Conservation (phyloP, 2,888 invertebrate species). For the Tetropium fuscum region DNA sequence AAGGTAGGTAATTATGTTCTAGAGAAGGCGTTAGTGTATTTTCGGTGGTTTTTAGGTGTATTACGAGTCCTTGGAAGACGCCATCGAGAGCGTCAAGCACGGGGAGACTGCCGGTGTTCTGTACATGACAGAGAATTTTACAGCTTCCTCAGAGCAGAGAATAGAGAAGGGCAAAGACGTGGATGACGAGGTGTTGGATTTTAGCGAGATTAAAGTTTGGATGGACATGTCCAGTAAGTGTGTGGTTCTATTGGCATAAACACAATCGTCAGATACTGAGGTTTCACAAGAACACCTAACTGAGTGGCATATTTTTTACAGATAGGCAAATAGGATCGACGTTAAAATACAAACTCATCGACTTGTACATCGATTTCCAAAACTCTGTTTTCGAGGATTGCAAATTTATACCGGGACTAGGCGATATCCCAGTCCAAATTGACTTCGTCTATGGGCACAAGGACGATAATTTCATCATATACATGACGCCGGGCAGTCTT, state of each 20-base stretch:
- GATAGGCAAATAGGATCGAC: constrained; percentile 87
- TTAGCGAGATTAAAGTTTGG: constrained; percentile 76
- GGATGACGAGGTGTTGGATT: constrained; percentile 68
- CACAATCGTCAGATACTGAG: too few relatives aligned
- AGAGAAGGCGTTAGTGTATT: background rate
- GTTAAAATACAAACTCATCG: constrained; percentile 76
- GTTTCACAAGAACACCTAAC: too few relatives aligned
- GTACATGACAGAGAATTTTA: constrained; percentile 79
- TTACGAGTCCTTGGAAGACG: constrained; percentile 69
- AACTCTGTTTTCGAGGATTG: constrained; percentile 74
- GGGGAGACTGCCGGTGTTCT: constrained; percentile 75
- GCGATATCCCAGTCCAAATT: constrained; percentile 69
- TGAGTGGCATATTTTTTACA: constrained; percentile 65
- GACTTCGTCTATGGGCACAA: constrained; percentile 77
- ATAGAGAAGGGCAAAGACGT: constrained; percentile 72
- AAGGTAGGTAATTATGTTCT: constrained; percentile 38
- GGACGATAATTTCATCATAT: constrained; percentile 79
- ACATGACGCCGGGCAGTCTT: constrained; percentile 87
- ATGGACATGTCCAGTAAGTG: constrained; percentile 62
- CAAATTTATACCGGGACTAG: constrained; percentile 71
- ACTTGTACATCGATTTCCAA: constrained; percentile 75
- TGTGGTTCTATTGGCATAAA: background rate
- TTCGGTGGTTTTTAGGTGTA: constrained; percentile 58
- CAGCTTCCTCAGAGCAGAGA: constrained; percentile 71
- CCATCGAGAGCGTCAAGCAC: constrained; percentile 68